Evolutionary conservation across 2,797 vertebrate species (phyloP).

Genomic region (Tympanoctomys barrerae): DNA sequence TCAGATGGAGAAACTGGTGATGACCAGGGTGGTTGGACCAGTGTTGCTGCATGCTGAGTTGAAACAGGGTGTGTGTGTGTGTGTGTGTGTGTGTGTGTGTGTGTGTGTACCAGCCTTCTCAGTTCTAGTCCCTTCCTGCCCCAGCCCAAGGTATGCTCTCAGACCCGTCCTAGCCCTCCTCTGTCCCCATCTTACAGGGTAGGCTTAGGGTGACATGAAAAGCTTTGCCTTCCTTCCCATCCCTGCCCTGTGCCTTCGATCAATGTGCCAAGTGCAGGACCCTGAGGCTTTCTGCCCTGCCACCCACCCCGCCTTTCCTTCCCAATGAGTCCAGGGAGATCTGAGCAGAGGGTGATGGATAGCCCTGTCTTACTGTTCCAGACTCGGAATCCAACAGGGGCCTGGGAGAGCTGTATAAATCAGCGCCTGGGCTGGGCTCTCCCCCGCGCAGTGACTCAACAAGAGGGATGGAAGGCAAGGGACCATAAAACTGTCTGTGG

Average conservation of each 20-base stretch:
- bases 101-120: background rate
- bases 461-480: conserved; percentile 81
- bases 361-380: conserved; percentile 81
- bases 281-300: conserved; percentile 72
- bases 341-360: conserved; percentile 78
- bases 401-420: conserved; percentile 83
- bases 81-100: too few relatives aligned
- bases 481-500: conserved; percentile 85
- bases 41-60: too few relatives aligned
- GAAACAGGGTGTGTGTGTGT: background rate
- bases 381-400: conserved; percentile 80
- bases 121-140: background rate
- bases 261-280: conserved; percentile 80
- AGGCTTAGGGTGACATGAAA: conserved; percentile 53
- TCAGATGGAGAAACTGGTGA: too few relatives aligned
- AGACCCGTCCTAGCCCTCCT: background rate
- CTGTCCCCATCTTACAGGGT: background rate
- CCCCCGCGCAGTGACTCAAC: conserved; percentile 77
- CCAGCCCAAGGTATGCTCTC: background rate
- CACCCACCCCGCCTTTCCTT: conserved; percentile 69
- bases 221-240: background rate
- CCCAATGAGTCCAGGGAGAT: conserved; percentile 79
- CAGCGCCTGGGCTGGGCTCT: conserved; percentile 78
- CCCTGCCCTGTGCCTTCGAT: conserved; percentile 49
- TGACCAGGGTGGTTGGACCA: too few relatives aligned